Base-by-base conservation (phyloP, 1,140 invertebrate genomes). In the Trachelipus rathkii region DNA sequence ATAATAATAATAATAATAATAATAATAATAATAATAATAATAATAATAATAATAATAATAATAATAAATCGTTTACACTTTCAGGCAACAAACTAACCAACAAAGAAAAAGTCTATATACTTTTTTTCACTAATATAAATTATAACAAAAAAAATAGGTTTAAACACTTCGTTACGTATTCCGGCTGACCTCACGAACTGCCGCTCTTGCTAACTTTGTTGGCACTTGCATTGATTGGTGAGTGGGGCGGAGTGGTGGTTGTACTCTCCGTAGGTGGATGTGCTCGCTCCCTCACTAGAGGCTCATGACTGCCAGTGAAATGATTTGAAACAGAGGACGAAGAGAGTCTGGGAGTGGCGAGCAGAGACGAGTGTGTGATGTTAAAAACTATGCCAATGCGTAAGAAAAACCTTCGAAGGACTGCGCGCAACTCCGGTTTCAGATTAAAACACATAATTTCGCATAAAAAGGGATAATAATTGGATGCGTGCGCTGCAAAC, bases 371-470 rank as follows among this genome's bases (percentile, higher is more conserved):
- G 24, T 82, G 77, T 5, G 80, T 80, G 77, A 96, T 95, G 83
- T 89, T 91, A 85, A 95, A 96, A 46, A 95, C 92, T 46, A 92
- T 91, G 73, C 95, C 95, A 82, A 96, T 92, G 81, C 95, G 88
- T 46, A 95, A 88, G 85, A 97, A 97, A 82, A 97, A 95, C 82
- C 94, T 89, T 70, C 94, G 88, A 24, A 98, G 86, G 21, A 96
- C 92, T 73, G 94, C 93, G 78, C 95, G 88, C 77, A 97, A 88
- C 85, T 97, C 95, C 6, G 93, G 91, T 85, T 97, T 97, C 74
- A 97, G 86, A 85, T 97, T 95, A 84, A 95, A 93, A 84, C 94
- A 95, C 81, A 96, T 92, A 79, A 96, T 90, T 84, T 98, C 95
- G 85, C 96, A 98, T 19, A 98, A 87, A 45, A 92, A 88, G 0